Percentiles rank a stretch among this genome's conserved stretches.
Conservation (phyloP, 2,888 invertebrate genomes). For the Cyclophora punctaria region DNA sequence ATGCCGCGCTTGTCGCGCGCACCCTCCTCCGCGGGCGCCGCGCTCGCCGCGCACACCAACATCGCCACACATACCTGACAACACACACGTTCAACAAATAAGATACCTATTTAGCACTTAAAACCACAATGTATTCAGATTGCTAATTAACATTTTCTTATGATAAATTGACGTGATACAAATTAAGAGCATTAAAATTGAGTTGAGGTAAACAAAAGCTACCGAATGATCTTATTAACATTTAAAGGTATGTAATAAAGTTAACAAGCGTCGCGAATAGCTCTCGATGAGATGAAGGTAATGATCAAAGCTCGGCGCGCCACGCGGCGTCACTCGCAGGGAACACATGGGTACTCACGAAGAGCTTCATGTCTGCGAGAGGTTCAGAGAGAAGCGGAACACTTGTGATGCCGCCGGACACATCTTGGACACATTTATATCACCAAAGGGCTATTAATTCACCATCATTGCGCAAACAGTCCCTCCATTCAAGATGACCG, state of each 20-base stretch:
- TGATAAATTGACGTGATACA: too few relatives aligned
- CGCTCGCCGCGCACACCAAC: constrained; percentile 30
- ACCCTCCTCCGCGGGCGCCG: constrained; percentile 21
- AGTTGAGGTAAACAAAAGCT: too few relatives aligned
- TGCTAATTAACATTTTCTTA: too few relatives aligned
- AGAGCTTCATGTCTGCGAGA: constrained; percentile 37
- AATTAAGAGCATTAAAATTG: neutral
- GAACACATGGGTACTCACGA: constrained; percentile 34
- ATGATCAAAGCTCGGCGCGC: too few relatives aligned
- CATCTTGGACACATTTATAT: constrained; percentile 32
- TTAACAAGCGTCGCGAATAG: too few relatives aligned
- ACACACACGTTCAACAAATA: neutral
- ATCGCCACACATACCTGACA: constrained; percentile 35
- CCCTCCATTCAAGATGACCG: constrained; percentile 15
- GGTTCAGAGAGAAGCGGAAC: constrained; percentile 9
- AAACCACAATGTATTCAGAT: too few relatives aligned
- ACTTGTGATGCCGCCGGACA: constrained; percentile 20
- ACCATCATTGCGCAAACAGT: constrained; percentile 27
- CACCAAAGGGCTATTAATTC: constrained; percentile 21
- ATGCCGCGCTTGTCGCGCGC: constrained; percentile 44
- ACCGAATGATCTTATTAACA: too few relatives aligned
- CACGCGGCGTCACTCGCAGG: too few relatives aligned
- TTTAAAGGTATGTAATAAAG: too few relatives aligned
- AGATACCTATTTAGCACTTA: too few relatives aligned
- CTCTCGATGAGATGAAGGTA: too few relatives aligned